Conservation (phyloP, 1,140 invertebrate species). For the Hydropsyche tenuis region DNA sequence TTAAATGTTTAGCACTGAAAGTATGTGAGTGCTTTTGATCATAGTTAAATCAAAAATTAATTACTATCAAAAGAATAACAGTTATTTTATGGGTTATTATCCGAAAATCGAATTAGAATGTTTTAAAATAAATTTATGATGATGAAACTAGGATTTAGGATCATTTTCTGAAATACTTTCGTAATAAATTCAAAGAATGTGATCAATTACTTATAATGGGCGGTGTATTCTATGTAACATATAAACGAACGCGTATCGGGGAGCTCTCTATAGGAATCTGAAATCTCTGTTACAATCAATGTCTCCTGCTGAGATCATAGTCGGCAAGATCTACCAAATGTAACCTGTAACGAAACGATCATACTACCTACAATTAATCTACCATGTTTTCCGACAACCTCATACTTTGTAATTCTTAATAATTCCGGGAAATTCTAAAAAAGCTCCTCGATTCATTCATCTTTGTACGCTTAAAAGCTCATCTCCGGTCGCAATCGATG, state of each 20-base stretch:
- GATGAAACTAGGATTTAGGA: too few species aligned
- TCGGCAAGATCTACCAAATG: conserved; percentile 3
- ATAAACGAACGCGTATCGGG: conserved; percentile 1
- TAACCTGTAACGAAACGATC: conserved; percentile 3
- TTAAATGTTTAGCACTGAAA: too few species aligned
- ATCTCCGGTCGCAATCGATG: background rate
- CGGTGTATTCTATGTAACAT: conserved; percentile 22
- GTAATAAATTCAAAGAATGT: conserved; percentile 21
- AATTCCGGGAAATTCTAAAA: too few species aligned
- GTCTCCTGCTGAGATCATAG: conserved; percentile 5
- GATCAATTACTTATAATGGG: conserved; percentile 31
- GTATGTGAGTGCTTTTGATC: too few species aligned
- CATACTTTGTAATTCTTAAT: too few species aligned
- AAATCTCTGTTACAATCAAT: conserved; percentile 20
- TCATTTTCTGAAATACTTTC: too few species aligned
- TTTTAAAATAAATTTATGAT: too few species aligned
- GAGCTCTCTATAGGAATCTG: conserved; percentile 11
- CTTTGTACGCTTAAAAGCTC: background rate
- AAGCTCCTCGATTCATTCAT: background rate
- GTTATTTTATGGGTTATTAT: too few species aligned
- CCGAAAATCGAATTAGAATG: too few species aligned
- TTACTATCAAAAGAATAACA: too few species aligned
- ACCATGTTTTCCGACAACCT: too few species aligned
- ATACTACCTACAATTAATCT: conserved; percentile 6
- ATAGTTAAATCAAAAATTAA: too few species aligned